A percentile compares a stretch with the other conserved stretches of the same genome.
These are phyloP conservation scores for Tillus elongatus DNA, from an alignment of 2,888 invertebrate species.

Conservation along the genomic window DNA sequence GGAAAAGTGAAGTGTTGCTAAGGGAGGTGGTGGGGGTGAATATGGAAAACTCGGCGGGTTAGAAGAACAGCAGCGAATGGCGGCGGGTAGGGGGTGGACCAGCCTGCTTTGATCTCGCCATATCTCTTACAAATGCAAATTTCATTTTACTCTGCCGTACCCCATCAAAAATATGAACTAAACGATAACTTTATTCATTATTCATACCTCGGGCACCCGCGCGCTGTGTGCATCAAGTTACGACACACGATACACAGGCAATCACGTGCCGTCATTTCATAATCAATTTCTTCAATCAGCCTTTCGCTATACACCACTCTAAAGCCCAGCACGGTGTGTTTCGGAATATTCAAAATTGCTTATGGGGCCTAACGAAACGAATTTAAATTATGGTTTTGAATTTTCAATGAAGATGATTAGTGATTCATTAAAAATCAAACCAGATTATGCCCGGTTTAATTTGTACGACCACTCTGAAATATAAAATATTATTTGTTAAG, in stretches of 20 bases:
- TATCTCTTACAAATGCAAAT: slow-evolving; percentile 48
- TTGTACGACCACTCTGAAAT: too few relatives aligned
- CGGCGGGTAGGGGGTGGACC: slow-evolving; percentile 25
- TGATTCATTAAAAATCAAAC: too few relatives aligned
- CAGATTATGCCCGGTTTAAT: too few relatives aligned
- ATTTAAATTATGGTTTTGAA: too few relatives aligned
- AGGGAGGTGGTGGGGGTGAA: slow-evolving; percentile 24
- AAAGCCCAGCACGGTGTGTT: too few relatives aligned
- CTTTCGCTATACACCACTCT: too few relatives aligned
- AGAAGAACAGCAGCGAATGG: slow-evolving; percentile 21
- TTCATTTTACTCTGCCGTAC: slow-evolving; percentile 45
- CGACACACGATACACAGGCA: slow-evolving; percentile 20
- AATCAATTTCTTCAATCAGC: slow-evolving; percentile 3
- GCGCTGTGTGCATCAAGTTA: slow-evolving; percentile 15
- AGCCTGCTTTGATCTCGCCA: slow-evolving; percentile 44
- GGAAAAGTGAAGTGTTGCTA: slow-evolving; percentile 6
- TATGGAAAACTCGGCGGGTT: slow-evolving; percentile 21
- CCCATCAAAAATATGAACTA: slow-evolving; percentile 53
- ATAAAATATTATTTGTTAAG: too few relatives aligned
- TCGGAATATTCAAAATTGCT: too few relatives aligned
- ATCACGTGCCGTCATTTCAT: slow-evolving; percentile 15
- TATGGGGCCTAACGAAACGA: too few relatives aligned
- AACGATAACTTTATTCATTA: slow-evolving; percentile 55
- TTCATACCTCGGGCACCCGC: slow-evolving; percentile 45
- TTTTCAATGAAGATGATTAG: too few relatives aligned